A percentile compares a stretch with the other conserved stretches of the same genome.
These are phyloP conservation scores for Benitochromis conjunctus DNA, from an alignment of 2,113 vertebrate species.

Conservation along the genomic window DNA sequence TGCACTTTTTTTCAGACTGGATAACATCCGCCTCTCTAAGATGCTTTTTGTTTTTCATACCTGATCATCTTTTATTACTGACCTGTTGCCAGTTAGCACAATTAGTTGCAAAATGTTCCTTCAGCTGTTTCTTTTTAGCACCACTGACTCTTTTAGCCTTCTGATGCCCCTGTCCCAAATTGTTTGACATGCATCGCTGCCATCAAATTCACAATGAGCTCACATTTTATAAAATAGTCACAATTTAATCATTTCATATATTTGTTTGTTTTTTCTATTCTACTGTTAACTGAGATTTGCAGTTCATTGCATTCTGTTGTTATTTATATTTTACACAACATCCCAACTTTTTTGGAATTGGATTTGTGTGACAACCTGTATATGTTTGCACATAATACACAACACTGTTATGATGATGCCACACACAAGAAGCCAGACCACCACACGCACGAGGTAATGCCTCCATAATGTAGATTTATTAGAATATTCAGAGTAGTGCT, in stretches of 20 bases:
- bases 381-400: neutral
- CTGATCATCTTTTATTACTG: neutral
- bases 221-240: neutral
- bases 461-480: constrained; percentile 74
- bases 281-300: neutral
- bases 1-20: neutral
- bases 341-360: neutral
- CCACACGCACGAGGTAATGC: constrained; percentile 22
- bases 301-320: neutral
- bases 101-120: neutral
- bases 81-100: neutral
- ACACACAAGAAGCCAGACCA: constrained; percentile 38
- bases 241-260: neutral
- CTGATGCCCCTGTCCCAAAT: too few species aligned
- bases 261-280: neutral
- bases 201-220: neutral
- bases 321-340: neutral
- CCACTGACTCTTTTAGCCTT: neutral
- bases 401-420: neutral
- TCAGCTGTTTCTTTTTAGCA: neutral
- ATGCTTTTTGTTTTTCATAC: neutral
- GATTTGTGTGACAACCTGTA: neutral
- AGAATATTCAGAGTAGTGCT: constrained; percentile 74
- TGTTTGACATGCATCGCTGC: neutral
- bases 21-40: neutral